phyloP scores from a whole-genome alignment of 2,113 vertebrate species.

The Mungos mungo region DNA sequence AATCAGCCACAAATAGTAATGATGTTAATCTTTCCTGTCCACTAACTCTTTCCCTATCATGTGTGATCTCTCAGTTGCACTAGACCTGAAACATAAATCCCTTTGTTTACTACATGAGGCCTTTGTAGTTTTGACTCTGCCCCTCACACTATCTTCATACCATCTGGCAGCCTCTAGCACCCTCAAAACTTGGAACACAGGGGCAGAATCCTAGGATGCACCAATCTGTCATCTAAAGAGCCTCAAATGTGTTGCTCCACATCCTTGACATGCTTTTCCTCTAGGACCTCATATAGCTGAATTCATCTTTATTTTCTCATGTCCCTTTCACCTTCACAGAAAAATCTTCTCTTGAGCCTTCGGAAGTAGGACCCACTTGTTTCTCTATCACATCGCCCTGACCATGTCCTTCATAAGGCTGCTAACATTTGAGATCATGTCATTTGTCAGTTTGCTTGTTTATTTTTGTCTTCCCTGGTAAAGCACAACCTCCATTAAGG shows the following conservation, averaged over 20 bases:
- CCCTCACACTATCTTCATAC: rapidly evolving
- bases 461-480: not conserved
- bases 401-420: not conserved
- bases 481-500: not conserved
- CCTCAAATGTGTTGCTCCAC: not conserved
- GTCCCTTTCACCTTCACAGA: not conserved
- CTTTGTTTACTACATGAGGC: not conserved
- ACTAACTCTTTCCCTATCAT: not conserved
- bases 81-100: not conserved
- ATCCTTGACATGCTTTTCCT: not conserved
- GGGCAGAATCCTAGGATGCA: not conserved
- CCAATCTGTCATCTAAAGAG: too few relatives aligned
- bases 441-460: not conserved
- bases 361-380: not conserved
- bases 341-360: not conserved
- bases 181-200: not conserved
- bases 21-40: not conserved
- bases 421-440: not conserved
- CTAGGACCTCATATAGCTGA: not conserved
- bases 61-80: not conserved
- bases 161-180: not conserved
- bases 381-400: not conserved
- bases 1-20: not conserved
- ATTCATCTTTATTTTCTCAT: not conserved
- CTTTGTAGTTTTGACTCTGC: not conserved